Conservation (phyloP, 1,140 invertebrate species). For the Anagrus nilaparvatae region DNA sequence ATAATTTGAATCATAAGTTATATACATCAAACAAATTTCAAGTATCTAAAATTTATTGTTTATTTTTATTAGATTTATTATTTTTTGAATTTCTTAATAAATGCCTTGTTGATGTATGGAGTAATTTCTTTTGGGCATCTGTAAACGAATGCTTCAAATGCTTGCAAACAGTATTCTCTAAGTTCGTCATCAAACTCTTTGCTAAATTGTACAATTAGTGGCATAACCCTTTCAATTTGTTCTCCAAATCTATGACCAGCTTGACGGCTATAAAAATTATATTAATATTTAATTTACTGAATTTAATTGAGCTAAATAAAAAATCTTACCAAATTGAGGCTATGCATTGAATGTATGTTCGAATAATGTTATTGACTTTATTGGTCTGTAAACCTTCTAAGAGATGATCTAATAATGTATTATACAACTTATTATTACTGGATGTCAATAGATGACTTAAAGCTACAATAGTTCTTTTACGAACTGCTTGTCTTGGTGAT, state of each 20-base stretch:
- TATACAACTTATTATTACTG: slow-evolving; percentile 79
- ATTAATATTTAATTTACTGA: slow-evolving; percentile 10
- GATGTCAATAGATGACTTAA: slow-evolving; percentile 83
- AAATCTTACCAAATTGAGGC: slow-evolving; percentile 80
- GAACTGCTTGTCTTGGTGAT: slow-evolving; percentile 71
- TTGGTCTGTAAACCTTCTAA: slow-evolving; percentile 72
- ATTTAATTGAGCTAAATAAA: slow-evolving; percentile 11
- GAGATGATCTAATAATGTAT: slow-evolving; percentile 81
- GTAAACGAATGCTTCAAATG: slow-evolving; percentile 90
- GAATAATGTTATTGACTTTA: slow-evolving; percentile 65
- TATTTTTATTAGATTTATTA: too few species aligned
- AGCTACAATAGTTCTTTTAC: slow-evolving; percentile 74
- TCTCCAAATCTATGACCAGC: slow-evolving; percentile 90
- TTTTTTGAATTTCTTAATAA: too few species aligned
- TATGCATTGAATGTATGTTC: slow-evolving; percentile 93
- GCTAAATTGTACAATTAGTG: slow-evolving; percentile 76
- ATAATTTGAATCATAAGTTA: slow-evolving; percentile 98
- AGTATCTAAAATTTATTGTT: too few species aligned
- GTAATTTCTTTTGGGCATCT: slow-evolving; percentile 94
- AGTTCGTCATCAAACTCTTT: slow-evolving; percentile 88
- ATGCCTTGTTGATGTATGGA: slow-evolving; percentile 76
- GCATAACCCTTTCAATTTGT: slow-evolving; percentile 84
- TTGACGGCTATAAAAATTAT: slow-evolving; percentile 62
- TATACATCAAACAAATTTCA: slow-evolving; percentile 79
- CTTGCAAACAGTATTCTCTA: slow-evolving; percentile 83